A percentile compares a stretch with the other conserved stretches of the same genome.
These are phyloP conservation scores for Triops cancriformis DNA, from an alignment of 1,140 invertebrate genomes.

Conservation along the genomic window DNA sequence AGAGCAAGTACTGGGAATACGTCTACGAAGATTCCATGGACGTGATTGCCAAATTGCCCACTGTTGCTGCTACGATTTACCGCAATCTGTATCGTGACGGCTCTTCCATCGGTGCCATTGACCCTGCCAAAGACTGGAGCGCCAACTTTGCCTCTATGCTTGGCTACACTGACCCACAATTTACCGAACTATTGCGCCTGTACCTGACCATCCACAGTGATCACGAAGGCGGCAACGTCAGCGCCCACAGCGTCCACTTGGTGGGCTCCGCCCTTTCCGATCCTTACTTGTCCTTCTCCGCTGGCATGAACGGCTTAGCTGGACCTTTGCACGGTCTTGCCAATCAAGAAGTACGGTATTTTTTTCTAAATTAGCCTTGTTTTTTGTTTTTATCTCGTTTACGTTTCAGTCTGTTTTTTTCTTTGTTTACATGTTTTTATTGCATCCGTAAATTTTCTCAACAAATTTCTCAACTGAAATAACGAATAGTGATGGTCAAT, in stretches of 20 bases:
- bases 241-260: constrained; percentile 87
- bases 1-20: constrained; percentile 80
- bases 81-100: constrained; percentile 79
- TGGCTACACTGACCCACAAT: constrained; percentile 72
- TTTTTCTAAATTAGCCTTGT: background rate
- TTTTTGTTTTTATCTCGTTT: background rate
- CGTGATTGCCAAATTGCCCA: constrained; percentile 89
- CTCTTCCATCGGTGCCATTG: constrained; percentile 76
- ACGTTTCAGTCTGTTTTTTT: too few species aligned
- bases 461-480: constrained; percentile 6
- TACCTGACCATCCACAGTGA: constrained; percentile 95
- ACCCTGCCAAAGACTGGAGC: constrained; percentile 85
- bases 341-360: constrained; percentile 76
- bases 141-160: constrained; percentile 88
- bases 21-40: constrained; percentile 93
- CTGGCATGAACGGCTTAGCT: constrained; percentile 79
- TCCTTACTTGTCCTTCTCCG: constrained; percentile 88
- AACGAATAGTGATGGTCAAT: constrained; percentile 9
- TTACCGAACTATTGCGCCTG: constrained; percentile 86
- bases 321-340: constrained; percentile 86
- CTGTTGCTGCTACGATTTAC: constrained; percentile 91
- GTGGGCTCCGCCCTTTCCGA: constrained; percentile 91
- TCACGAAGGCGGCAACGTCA: constrained; percentile 93
- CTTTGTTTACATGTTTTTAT: too few species aligned
- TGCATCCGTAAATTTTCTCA: constrained; percentile 7